Evolutionary conservation across 2,888 invertebrate species (phyloP), one percentile per base, ranked within the genome.

Genomic region (Drosophila testacea): DNA sequence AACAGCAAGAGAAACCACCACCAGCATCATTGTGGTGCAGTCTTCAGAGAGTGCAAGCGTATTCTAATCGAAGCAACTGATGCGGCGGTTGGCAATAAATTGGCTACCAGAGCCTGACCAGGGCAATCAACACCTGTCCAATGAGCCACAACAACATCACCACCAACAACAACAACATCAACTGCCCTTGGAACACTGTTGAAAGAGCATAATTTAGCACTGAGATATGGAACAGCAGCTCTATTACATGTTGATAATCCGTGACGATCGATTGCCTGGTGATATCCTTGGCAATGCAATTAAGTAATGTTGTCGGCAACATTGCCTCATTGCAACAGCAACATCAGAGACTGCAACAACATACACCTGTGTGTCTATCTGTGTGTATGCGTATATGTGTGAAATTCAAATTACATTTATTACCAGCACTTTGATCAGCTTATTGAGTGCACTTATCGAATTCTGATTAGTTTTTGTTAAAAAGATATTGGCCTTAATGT

Each of bases 41-140:
- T 41, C 48, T 54, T 46, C 54, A 27, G 38, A 27, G 38, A 39
- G 50, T 69, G 69, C 61, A 56, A 72, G 70, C 65, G 63, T 73
- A 77, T 81, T 76, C 81, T 77, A 83, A 83, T 76, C 83, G 77
- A 61, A 72, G 62, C 65, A 68, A 62, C 54, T 68, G 71, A 69
- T 69, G 67, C 70, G 54, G 63, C 74, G 47, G 60, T 51, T 46
- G 61, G 74, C 75, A 55, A 68, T 78, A 77, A 69, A 65, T 77
- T 68, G 63, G 62, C 74, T 70, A 69, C 60, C 48, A 66, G 63
- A 73, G 64, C 52, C 70, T 68, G 72, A 72, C 73, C 72, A 69
- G 65, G 75, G 80, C 91, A 91, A 91, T 91, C 91, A 91, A 91
- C 91, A 91, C 91, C 91, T 91, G 91, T 86, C 86, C 83, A 85